phyloP scores from a whole-genome alignment of 2,797 vertebrate genomes.

The Iguana delicatissima region DNA sequence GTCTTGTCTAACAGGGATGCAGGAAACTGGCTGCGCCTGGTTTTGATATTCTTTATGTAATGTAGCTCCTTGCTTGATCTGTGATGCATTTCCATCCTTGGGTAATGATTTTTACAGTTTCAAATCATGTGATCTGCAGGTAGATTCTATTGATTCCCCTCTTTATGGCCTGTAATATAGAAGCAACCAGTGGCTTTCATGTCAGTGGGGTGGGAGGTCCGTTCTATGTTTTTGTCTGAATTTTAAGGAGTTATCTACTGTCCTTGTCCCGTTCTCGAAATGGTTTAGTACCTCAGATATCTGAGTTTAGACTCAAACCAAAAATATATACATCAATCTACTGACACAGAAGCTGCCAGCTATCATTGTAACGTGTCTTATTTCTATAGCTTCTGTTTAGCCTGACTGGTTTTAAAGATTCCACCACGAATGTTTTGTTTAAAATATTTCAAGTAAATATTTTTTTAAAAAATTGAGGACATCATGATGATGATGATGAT shows the following conservation, averaged over 20 bases:
- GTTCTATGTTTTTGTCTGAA: too few species aligned
- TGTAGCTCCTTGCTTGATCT: not conserved
- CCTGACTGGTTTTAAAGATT: not conserved
- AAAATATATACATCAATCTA: too few species aligned
- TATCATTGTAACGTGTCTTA: not conserved
- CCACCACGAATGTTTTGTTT: not conserved
- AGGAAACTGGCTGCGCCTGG: not conserved
- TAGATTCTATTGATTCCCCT: not conserved
- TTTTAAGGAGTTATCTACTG: too few species aligned
- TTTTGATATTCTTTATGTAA: not conserved
- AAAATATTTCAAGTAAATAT: not conserved
- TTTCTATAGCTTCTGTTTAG: not conserved
- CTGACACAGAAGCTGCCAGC: too few species aligned
- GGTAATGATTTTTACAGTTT: too few species aligned
- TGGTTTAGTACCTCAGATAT: too few species aligned
- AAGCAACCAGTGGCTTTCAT: not conserved
- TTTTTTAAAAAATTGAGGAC: too few species aligned
- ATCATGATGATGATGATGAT: too few species aligned
- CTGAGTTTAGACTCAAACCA: too few species aligned
- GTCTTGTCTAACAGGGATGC: too few species aligned
- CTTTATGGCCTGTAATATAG: not conserved
- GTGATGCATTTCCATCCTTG: not conserved
- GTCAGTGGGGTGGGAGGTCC: too few species aligned
- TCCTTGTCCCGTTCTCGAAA: too few species aligned
- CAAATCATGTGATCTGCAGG: not conserved